Percentiles rank a stretch among this genome's conserved stretches.
phyloP scores from a whole-genome alignment of 2,888 invertebrate species.

The Rhogogaster chlorosoma region DNA sequence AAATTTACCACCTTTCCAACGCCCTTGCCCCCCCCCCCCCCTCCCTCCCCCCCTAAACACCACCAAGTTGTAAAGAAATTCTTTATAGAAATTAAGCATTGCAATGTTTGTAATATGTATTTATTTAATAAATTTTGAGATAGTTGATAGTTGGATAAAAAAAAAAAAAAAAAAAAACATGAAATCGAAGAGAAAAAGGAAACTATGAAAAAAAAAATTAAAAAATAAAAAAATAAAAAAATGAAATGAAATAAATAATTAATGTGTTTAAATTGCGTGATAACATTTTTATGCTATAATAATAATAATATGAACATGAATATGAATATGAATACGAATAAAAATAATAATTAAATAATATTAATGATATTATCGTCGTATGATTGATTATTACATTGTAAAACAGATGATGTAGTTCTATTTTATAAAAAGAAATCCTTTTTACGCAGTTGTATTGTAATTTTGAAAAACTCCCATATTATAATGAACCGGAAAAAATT shows the following conservation, averaged over 20 bases:
- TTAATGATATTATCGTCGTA: constrained; percentile 59
- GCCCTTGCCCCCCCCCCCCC: background rate
- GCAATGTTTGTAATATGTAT: constrained; percentile 74
- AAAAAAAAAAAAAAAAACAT: background rate
- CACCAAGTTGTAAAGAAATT: constrained; percentile 30
- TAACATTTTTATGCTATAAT: constrained; percentile 68
- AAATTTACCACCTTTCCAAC: constrained; percentile 75
- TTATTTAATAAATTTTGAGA: constrained; percentile 73
- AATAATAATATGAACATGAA: constrained; percentile 33
- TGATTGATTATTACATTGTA: constrained; percentile 65
- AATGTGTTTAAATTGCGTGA: constrained; percentile 63
- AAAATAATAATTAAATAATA: constrained; percentile 17
- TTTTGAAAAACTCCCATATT: constrained; percentile 63
- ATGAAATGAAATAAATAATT: constrained; percentile 56
- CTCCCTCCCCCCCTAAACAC: background rate
- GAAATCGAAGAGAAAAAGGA: background rate
- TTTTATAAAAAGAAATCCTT: constrained; percentile 68
- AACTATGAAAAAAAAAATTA: background rate
- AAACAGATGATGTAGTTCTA: constrained; percentile 69
- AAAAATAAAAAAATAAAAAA: background rate
- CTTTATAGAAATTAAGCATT: constrained; percentile 66
- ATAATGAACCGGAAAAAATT: constrained; percentile 55
- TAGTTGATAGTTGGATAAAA: constrained; percentile 63
- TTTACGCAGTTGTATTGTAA: constrained; percentile 67
- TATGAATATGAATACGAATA: constrained; percentile 58